Conservation (phyloP, 2,888 invertebrate species). For the Tachystola acroxantha region DNA sequence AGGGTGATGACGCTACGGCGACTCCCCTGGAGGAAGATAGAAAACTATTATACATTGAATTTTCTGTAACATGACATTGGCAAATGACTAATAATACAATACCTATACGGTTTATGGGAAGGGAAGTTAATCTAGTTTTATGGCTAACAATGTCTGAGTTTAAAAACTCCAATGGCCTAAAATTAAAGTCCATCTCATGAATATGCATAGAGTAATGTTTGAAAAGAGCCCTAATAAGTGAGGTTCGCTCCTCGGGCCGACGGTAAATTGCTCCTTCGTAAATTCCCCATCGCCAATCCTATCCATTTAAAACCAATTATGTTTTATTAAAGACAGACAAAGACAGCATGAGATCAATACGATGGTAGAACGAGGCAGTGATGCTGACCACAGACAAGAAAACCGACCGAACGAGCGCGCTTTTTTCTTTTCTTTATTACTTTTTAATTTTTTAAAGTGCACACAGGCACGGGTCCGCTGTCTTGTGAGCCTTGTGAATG, state of each 20-base stretch:
- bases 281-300: slow-evolving; percentile 68
- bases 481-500: slow-evolving; percentile 47
- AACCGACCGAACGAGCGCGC: slow-evolving; percentile 25
- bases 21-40: no score
- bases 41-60: no score
- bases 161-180: no score
- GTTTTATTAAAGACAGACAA: slow-evolving; percentile 63
- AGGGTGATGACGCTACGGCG: no score
- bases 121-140: no score
- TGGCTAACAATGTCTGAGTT: no score
- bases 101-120: no score
- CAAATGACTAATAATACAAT: no score
- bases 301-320: slow-evolving; percentile 75
- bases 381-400: slow-evolving; percentile 38
- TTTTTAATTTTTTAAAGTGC: slow-evolving; percentile 30
- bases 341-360: slow-evolving; percentile 26
- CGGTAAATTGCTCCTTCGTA: slow-evolving; percentile 57
- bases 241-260: slow-evolving; percentile 38
- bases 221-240: slow-evolving; percentile 47
- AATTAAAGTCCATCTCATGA: slow-evolving; percentile 47
- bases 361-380: slow-evolving; percentile 37
- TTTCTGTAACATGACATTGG: no score
- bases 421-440: slow-evolving; percentile 23
- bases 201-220: slow-evolving; percentile 64
- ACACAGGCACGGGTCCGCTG: slow-evolving; percentile 43